Conservation (phyloP, 2,797 vertebrate genomes). For the Alosa sapidissima region DNA sequence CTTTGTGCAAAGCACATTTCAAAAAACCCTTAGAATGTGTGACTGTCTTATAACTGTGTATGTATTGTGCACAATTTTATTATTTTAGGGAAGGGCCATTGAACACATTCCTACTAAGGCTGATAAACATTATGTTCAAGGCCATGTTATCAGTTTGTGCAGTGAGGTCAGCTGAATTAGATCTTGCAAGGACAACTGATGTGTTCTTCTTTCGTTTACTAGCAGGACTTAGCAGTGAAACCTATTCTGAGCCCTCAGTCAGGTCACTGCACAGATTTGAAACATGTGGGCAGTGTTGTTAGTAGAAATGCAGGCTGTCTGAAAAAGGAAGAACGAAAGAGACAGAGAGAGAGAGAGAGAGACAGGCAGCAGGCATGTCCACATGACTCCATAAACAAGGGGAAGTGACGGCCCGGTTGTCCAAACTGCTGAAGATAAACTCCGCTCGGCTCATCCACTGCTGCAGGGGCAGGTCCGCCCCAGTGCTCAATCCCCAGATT, state of each 20-base stretch:
- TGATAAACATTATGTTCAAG: background rate
- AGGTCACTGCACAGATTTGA: background rate
- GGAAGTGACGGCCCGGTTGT: background rate
- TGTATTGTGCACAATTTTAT: background rate
- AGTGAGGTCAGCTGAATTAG: background rate
- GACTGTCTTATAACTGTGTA: background rate
- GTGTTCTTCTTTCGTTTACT: background rate
- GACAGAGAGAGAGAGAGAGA: background rate
- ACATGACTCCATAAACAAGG: slow-evolving; percentile 15
- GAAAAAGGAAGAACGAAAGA: background rate
- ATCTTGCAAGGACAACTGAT: slow-evolving; percentile 6
- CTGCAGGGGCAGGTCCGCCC: background rate
- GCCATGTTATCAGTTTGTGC: background rate
- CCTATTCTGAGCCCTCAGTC: background rate
- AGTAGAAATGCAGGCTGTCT: background rate
- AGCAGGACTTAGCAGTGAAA: background rate
- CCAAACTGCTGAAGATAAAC: slow-evolving; percentile 20
- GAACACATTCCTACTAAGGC: background rate
- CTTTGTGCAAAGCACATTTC: background rate
- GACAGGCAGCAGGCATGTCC: background rate
- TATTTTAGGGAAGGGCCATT: background rate
- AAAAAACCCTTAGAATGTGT: background rate
- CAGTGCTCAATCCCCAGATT: background rate
- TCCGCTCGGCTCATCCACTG: background rate
- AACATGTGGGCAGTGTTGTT: background rate